Percentiles rank a stretch among this genome's conserved stretches.
Conservation (phyloP, 64 coral and sea anemone species). For the Montipora sp. region DNA sequence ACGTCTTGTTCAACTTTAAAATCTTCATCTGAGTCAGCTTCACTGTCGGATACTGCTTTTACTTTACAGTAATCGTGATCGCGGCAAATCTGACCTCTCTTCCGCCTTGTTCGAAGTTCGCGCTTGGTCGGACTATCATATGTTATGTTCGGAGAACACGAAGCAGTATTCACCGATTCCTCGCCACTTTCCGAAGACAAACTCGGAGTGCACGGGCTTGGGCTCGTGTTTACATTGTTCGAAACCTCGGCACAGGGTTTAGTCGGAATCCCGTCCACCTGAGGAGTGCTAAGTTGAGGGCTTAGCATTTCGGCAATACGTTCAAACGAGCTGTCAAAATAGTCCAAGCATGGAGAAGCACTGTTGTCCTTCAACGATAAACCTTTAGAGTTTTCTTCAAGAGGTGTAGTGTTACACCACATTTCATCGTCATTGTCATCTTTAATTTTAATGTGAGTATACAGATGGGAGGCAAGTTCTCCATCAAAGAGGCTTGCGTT, state of each 20-base stretch:
- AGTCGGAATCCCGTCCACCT: background rate
- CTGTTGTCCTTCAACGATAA: too few species aligned
- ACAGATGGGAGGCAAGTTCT: background rate
- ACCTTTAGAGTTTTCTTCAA: background rate
- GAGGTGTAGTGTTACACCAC: background rate
- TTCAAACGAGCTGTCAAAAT: background rate
- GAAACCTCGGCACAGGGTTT: background rate
- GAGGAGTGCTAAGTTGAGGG: background rate
- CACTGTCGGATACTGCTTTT: background rate
- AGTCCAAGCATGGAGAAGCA: background rate
- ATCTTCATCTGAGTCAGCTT: background rate
- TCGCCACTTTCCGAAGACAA: background rate
- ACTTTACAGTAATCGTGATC: conserved; percentile 6
- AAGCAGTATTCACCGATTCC: too few species aligned
- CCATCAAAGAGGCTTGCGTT: conserved; percentile 12
- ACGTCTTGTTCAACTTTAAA: background rate
- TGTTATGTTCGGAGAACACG: background rate
- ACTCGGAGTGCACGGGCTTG: background rate
- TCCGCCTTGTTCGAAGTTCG: background rate
- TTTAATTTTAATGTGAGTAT: conserved; percentile 32
- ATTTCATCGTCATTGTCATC: background rate
- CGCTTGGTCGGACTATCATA: background rate
- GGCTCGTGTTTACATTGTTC: background rate
- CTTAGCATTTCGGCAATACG: background rate
- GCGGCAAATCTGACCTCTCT: background rate